Conservation (phyloP, 2,888 invertebrate species). For the Sminthurinus aureus region DNA sequence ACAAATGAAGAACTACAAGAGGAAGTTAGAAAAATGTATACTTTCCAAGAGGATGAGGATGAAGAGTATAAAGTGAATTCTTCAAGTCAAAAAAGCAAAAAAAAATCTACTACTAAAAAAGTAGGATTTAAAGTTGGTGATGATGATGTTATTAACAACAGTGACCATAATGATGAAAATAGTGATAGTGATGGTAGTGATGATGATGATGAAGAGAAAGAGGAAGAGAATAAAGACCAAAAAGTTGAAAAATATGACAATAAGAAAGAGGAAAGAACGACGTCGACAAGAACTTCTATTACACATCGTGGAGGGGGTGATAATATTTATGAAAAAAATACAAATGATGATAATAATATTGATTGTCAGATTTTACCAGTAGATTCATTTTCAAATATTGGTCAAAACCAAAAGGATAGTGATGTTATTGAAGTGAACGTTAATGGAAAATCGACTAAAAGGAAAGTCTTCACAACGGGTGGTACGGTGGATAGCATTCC, state of each 20-base stretch:
- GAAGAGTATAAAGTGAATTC: neutral
- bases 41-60: constrained; percentile 37
- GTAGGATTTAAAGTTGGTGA: neutral
- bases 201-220: neutral
- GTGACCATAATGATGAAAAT: neutral
- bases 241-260: neutral
- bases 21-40: constrained; percentile 57
- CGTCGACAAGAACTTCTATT: no score
- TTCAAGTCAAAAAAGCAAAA: neutral
- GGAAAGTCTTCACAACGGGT: constrained; percentile 35
- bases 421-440: neutral
- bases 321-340: neutral
- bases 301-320: neutral
- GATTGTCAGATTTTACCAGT: neutral
- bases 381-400: neutral
- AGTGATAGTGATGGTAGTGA: neutral
- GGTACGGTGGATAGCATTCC: constrained; percentile 63
- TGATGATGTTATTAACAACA: neutral
- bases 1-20: constrained; percentile 53
- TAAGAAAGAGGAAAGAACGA: neutral
- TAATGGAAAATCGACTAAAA: constrained; percentile 27
- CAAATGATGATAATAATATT: neutral
- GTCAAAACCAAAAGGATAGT: neutral
- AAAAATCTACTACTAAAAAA: neutral
- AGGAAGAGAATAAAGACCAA: neutral